Percentiles rank a stretch among this genome's conserved stretches.
These are phyloP conservation scores for Zaprionus nigranus DNA, from an alignment of 1,140 invertebrate species.

Conservation along the genomic window DNA sequence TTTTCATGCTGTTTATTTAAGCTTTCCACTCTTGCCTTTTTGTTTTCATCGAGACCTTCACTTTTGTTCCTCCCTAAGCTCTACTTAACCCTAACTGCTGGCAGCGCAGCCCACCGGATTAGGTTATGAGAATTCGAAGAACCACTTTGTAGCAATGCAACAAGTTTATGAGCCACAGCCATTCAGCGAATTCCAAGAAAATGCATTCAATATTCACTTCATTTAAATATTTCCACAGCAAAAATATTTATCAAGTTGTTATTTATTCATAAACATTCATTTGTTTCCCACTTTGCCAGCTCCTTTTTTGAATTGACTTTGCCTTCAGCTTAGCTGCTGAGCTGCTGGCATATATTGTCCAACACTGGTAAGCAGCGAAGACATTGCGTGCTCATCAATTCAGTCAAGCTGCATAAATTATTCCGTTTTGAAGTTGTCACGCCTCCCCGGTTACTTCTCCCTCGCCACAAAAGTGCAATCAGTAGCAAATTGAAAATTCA, in stretches of 20 bases:
- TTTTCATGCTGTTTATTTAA: constrained; percentile 3
- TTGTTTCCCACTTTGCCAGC: background rate
- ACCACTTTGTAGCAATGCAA: background rate
- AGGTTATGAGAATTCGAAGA: background rate
- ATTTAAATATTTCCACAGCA: background rate
- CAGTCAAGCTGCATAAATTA: constrained; percentile 65
- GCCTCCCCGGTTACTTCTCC: background rate
- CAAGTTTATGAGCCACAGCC: background rate
- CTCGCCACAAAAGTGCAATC: constrained; percentile 61
- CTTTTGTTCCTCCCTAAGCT: background rate
- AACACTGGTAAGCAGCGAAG: constrained; percentile 8
- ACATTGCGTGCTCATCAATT: constrained; percentile 51
- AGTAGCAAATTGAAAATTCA: constrained; percentile 77
- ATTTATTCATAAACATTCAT: background rate
- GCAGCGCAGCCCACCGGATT: background rate
- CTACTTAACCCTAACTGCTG: background rate
- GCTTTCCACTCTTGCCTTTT: constrained; percentile 7
- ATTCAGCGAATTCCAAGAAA: background rate
- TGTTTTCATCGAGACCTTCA: background rate
- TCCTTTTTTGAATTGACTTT: background rate
- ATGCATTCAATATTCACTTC: background rate
- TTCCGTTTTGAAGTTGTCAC: constrained; percentile 33
- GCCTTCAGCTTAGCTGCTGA: background rate
- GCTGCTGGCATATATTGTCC: constrained; percentile 10
- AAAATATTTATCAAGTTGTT: background rate